A percentile compares a stretch with the other conserved stretches of the same genome.
phyloP scores from a whole-genome alignment of 2,797 vertebrate species.

The Fratercula arctica region DNA sequence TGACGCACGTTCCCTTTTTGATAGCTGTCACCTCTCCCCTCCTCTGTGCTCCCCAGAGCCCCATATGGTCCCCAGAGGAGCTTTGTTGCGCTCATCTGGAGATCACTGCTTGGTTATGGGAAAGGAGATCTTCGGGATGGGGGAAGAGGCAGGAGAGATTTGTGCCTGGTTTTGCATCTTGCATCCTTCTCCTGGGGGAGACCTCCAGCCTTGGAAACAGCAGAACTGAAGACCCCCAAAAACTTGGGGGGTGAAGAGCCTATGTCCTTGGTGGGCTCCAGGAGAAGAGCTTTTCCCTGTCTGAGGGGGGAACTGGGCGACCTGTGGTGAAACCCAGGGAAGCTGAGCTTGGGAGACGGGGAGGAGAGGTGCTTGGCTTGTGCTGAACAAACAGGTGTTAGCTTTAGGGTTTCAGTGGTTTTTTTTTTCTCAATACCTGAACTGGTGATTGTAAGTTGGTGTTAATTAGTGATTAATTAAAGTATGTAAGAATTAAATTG shows the following conservation, averaged over 20 bases:
- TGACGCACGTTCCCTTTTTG: background rate
- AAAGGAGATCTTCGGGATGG: background rate
- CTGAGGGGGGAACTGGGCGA: background rate
- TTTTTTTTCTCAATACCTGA: background rate
- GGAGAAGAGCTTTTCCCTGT: background rate
- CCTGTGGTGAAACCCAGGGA: background rate
- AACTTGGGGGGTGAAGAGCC: background rate
- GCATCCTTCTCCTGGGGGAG: background rate
- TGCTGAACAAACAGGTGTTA: background rate
- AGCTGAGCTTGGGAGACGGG: background rate
- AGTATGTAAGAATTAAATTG: background rate
- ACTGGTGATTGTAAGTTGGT: background rate
- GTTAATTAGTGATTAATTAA: background rate
- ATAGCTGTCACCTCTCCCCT: background rate
- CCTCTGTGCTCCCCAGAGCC: background rate
- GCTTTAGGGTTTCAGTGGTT: background rate
- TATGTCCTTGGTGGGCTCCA: fast-evolving
- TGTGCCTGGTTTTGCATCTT: background rate
- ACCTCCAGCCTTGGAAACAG: background rate
- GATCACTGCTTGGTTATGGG: background rate
- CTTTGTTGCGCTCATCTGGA: background rate
- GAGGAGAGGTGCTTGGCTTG: background rate
- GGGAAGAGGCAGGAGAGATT: background rate
- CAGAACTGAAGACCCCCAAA: background rate
- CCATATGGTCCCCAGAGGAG: fast-evolving